Percentiles rank a stretch among this genome's conserved stretches.
Evolutionary conservation across 2,113 vertebrate genomes (phyloP).

Genomic region (Serilophus lunatus): DNA sequence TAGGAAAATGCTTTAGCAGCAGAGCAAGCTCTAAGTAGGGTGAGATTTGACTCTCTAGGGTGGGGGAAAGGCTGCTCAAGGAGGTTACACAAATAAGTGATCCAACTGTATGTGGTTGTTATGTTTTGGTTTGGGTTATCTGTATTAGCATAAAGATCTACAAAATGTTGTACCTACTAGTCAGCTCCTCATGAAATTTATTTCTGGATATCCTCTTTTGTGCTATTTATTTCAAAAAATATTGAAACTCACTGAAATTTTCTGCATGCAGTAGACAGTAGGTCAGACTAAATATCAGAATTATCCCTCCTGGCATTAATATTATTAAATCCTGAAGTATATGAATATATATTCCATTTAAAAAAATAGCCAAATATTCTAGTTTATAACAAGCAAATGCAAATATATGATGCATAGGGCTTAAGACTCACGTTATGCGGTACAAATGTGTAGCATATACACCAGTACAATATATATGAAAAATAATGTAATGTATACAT

Average conservation of each 20-base stretch:
- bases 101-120: background rate
- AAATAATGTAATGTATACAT: background rate
- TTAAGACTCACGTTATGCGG: background rate
- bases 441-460: background rate
- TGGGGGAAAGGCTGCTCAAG: background rate
- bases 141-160: background rate
- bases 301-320: background rate
- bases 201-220: background rate
- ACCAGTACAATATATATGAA: background rate
- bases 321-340: background rate
- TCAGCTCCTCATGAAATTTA: background rate
- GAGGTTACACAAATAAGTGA: background rate
- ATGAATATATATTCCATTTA: background rate
- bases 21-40: background rate
- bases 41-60: background rate
- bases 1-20: background rate
- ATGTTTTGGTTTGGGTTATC: background rate
- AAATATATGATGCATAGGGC: background rate
- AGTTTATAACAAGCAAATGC: background rate
- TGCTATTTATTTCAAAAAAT: background rate
- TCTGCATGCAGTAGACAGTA: background rate
- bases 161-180: background rate
- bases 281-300: background rate
- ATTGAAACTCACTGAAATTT: background rate
- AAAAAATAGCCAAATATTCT: background rate